Base-by-base conservation (phyloP, 92 coral and sea anemone genomes). In the Diadumene lineata region DNA sequence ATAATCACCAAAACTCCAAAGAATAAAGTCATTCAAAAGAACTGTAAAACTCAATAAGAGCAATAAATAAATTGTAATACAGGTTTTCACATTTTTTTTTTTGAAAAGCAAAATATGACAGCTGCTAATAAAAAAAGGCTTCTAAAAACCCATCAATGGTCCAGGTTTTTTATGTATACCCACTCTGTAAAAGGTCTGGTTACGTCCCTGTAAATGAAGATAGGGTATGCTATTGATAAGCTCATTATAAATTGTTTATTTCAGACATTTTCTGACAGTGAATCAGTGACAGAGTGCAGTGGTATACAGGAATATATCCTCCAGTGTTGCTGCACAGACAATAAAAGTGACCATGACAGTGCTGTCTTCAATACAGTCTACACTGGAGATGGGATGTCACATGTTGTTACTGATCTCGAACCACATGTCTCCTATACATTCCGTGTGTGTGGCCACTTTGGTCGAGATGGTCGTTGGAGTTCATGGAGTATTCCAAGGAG, bases 371-470 rank as follows among this genome's bases (percentile, higher is more conserved):
- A 83, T 56, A 94, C 98, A 16, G 91, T 88, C 0, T 94, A 94
- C 62, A 78, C 80, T 50, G 98, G 98, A 8, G 98, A 94, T 32
- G 94, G 89, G 17, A 82, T 89, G 81, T 94, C 97, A 0, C 84
- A 83, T 75, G 70, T 89, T 15, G 97, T 91, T 19, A 81, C 97
- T 34, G 97, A 94, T 80, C 87, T 94, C 15, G 97, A 94, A 77
- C 98, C 98, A 3, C 93, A 88, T 57, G 85, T 94, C 34, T 91
- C 97, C 0, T 94, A 94, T 81, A 91, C 98, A 31, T 94, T 94
- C 85, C 92, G 98, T 58, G 98, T 94, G 46, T 94, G 98, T 77
- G 96, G 97, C 17, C 78, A 97, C 72, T 94, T 87, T 66, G 98
- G 97, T 11, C 88, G 84, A 63, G 96, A 94, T 58, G 94, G 87